These are phyloP conservation scores for Festucalex cinctus DNA, from an alignment of 2,113 vertebrate species.

Conservation along the genomic window DNA sequence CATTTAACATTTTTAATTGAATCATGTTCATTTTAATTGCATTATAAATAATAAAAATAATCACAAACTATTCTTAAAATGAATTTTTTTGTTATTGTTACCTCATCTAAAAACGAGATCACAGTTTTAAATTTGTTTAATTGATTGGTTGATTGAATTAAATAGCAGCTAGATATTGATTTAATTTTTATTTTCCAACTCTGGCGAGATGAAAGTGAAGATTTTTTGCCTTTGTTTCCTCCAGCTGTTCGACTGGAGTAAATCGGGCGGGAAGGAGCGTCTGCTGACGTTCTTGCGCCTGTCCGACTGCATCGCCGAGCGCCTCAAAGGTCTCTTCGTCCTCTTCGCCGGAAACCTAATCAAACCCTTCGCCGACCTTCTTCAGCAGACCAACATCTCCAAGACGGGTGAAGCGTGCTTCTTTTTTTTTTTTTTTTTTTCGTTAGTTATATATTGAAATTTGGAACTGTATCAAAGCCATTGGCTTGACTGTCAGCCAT, in stretches of 20 bases:
- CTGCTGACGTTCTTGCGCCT: constrained; percentile 86
- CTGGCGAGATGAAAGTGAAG: neutral
- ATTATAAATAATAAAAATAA: no score
- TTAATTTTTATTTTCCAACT: neutral
- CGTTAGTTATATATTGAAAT: neutral
- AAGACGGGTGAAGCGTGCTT: constrained; percentile 69
- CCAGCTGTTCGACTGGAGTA: constrained; percentile 94
- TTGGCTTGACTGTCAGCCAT: no score
- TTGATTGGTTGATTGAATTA: no score
- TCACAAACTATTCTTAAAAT: no score
- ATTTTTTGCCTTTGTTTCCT: neutral
- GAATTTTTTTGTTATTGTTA: no score
- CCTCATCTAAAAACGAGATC: no score
- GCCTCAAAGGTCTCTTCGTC: constrained; percentile 89
- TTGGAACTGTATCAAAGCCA: no score
- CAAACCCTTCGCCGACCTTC: constrained; percentile 82
- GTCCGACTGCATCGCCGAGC: constrained; percentile 78
- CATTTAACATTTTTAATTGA: no score
- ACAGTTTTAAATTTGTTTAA: no score
- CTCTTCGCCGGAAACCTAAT: constrained; percentile 92
- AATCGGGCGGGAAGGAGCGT: constrained; percentile 78
- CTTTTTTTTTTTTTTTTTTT: neutral
- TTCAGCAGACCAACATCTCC: constrained; percentile 76
- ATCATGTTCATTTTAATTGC: no score
- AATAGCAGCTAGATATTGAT: no score